Percentiles rank a stretch among this genome's conserved stretches.
Evolutionary conservation across 2,797 vertebrate genomes (phyloP).

Genomic region (Sebastes itinus): DNA sequence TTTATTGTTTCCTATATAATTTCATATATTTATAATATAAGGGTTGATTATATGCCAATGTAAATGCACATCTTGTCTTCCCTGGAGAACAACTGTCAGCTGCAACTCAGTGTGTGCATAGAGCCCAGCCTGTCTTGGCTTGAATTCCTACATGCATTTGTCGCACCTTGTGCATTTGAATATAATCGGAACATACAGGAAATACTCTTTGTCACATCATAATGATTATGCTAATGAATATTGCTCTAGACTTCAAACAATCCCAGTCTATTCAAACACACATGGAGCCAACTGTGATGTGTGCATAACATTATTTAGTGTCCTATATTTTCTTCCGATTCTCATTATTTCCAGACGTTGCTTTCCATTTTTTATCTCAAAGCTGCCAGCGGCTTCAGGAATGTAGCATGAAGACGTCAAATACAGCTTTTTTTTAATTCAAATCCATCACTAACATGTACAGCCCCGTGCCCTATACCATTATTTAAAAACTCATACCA

Average conservation of each 20-base stretch:
- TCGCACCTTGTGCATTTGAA: background rate
- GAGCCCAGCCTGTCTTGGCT: background rate
- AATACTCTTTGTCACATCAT: background rate
- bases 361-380: conserved; percentile 33
- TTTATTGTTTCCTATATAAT: background rate
- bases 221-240: conserved; percentile 31
- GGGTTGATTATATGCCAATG: background rate
- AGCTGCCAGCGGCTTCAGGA: conserved; percentile 29
- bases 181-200: conserved; percentile 6
- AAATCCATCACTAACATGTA: background rate
- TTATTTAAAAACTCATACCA: background rate
- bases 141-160: background rate
- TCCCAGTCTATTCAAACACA: background rate
- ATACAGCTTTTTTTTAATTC: background rate
- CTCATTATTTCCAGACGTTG: background rate
- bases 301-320: background rate
- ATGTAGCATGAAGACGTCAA: conserved; percentile 4
- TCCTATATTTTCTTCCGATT: conserved; percentile 13
- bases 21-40: background rate
- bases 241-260: background rate
- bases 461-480: background rate
- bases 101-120: background rate
- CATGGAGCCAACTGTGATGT: background rate
- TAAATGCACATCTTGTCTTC: background rate
- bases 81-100: background rate